A percentile compares a stretch with the other conserved stretches of the same genome.
Conservation (phyloP, 1,140 invertebrate genomes). For the Drosophila kurseongensis region DNA sequence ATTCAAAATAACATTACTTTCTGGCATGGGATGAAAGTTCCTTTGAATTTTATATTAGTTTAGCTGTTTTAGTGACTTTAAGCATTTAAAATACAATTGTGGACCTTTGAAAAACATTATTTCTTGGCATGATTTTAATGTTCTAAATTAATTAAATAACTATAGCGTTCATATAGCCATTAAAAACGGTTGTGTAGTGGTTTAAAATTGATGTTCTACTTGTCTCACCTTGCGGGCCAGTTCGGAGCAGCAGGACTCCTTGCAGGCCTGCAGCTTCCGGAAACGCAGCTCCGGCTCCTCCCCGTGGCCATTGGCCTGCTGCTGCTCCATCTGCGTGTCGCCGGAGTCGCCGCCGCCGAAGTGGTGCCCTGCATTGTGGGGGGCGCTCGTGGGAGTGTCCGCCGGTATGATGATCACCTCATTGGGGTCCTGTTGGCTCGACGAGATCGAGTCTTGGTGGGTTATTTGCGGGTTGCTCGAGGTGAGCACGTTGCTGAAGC, state of each 20-base stretch:
- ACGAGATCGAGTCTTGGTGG: constrained; percentile 86
- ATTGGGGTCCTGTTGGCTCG: constrained; percentile 86
- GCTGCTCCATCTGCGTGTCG: constrained; percentile 66
- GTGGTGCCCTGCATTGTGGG: constrained; percentile 59
- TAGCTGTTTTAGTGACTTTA: too few relatives aligned
- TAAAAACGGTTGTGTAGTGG: too few relatives aligned
- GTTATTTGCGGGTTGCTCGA: constrained; percentile 84
- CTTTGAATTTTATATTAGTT: too few relatives aligned
- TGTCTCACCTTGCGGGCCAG: constrained; percentile 88
- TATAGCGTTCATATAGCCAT: too few relatives aligned
- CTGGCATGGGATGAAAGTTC: too few relatives aligned
- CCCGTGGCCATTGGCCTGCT: constrained; percentile 56
- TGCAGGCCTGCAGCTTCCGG: constrained; percentile 85
- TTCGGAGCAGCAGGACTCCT: constrained; percentile 89
- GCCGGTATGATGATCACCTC: constrained; percentile 81
- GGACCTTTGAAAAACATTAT: too few relatives aligned
- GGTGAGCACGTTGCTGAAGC: constrained; percentile 83
- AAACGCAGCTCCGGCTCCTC: constrained; percentile 69
- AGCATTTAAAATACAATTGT: too few relatives aligned
- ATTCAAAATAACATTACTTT: too few relatives aligned
- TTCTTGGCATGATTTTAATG: too few relatives aligned
- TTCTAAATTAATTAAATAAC: too few relatives aligned
- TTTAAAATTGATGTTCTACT: too few relatives aligned
- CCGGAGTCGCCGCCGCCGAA: constrained; percentile 52
- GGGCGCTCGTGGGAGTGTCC: constrained; percentile 65